These are phyloP conservation scores for Progne subis DNA, from an alignment of 2,113 vertebrate genomes.

Conservation along the genomic window DNA sequence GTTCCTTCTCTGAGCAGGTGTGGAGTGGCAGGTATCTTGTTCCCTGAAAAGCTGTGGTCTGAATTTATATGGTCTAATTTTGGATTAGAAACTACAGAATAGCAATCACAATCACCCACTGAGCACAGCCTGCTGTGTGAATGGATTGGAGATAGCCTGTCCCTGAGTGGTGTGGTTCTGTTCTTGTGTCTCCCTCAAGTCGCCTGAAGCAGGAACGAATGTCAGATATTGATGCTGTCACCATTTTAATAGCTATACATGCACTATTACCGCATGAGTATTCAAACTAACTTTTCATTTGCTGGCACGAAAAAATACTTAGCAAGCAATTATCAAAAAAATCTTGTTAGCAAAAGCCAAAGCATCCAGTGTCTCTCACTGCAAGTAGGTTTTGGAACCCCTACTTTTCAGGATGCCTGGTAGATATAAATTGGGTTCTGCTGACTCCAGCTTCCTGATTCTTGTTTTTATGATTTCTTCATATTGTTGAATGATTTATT, in stretches of 20 bases:
- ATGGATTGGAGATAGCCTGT: background rate
- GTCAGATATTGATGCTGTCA: background rate
- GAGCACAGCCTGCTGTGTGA: background rate
- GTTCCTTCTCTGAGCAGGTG: background rate
- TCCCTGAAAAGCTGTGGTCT: background rate
- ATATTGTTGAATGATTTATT: slow-evolving; percentile 41
- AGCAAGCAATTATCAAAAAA: background rate
- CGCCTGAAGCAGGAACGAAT: background rate
- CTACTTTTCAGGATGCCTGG: background rate
- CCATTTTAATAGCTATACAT: background rate
- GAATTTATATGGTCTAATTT: background rate
- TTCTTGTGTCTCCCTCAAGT: background rate
- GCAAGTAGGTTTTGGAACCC: background rate
- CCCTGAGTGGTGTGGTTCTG: background rate
- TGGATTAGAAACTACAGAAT: background rate
- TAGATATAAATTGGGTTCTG: background rate
- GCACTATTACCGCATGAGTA: background rate
- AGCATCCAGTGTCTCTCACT: background rate
- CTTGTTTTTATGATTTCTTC: slow-evolving; percentile 22
- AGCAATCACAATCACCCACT: background rate
- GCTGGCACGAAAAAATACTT: background rate
- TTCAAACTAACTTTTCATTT: background rate
- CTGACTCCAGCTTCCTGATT: background rate
- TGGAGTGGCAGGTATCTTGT: background rate
- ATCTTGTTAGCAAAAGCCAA: background rate